Base-by-base conservation (phyloP, 2,888 invertebrate species). In the Halocaridina rubra region DNA sequence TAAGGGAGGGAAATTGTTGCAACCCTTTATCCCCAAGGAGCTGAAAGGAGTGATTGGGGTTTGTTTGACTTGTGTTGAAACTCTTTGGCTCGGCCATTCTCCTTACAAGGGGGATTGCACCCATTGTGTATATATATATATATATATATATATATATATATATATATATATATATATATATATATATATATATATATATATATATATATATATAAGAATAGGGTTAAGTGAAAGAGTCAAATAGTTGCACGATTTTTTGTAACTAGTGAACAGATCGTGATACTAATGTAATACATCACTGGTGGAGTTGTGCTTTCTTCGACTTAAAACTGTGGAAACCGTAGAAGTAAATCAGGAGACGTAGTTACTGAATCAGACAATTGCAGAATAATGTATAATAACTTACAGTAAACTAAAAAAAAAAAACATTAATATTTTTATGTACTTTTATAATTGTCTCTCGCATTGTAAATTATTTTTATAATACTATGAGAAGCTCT, bases 151-250 rank as follows among this genome's bases (percentile, higher is more conserved):
- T 59, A 59, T 59, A 30, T 59, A 59, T 76, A 59, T 59, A 76
- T 76, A 76, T 76, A 76, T 76, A 76, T 76, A 76, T 76, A 76
- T 76, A 76, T 76, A 76, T 59, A 76, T 76, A 76, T 57, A 27
- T 76, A 53, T 76, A 53, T 76, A 76, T 76, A 76, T 76, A 53
- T 76, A 53, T 57, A 76, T 76, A 59, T 57, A 76, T 76, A 59
- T 76, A 76, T 76, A 57, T 76, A 76, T 76, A 59, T 76, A 76
- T 59, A 59, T 76, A 59, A 57, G 22, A 22, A n/a, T n/a, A 67
- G 2, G 22, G 16, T 8, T 27, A 64, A 10, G 22, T n/a, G 10
- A n/a, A 64, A 1, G 3, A 67, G 29, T 3, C 29, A 29, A 22
- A 22, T 67, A 8, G 2, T 67, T 27, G 67, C 5, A 74, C 46